Evolutionary conservation across 2,888 invertebrate genomes (phyloP), one percentile per base, ranked within the genome.

Genomic region (Notodonta dromedarius): DNA sequence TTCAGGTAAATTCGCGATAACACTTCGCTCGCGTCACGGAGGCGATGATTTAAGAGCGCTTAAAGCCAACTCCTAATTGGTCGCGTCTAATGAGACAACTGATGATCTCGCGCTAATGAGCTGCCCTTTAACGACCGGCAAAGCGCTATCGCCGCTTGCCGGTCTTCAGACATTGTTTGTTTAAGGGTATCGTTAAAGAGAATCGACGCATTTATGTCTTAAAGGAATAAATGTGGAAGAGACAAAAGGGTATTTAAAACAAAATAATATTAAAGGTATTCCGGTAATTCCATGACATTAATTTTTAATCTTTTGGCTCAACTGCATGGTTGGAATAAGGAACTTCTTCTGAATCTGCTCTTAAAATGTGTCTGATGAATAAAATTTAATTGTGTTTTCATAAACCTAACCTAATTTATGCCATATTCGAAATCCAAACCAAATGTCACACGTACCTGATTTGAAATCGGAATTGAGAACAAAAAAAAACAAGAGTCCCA

Each of bases 51-150:
- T 80, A 80, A 80, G 69, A 71, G 71, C 69, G 68, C 66, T 74
- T 73, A 72, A 70, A 74, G 80, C 74, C 73, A 80, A 77, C 73
- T 81, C 76, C 86, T 89, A 91, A 90, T 90, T 90, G 89, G 89
- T 85, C 70, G 62, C 63, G 74, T 83, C 84, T 90, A 90, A 90
- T 87, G 89, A 90, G 90, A 87, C 87, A 86, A 78, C 83, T 85
- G 88, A 88, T 90, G 88, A 88, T 87, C 87, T 83, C 74, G 70
- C 81, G 70, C 84, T 90, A 90, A 90, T 88, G 90, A 88, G 86
- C 74, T 70, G 77, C 73, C 70, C 66, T 67, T 82, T 78, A 80
- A 77, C 77, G 78, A 70, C 69, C 67, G 67, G 65, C 69, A 68
- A 66, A 69, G 59, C 66, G 66, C 59, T 66, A 61, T 57, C 60